Base-by-base conservation (phyloP, 2,113 vertebrate species). In the Amazona guildingii region DNA sequence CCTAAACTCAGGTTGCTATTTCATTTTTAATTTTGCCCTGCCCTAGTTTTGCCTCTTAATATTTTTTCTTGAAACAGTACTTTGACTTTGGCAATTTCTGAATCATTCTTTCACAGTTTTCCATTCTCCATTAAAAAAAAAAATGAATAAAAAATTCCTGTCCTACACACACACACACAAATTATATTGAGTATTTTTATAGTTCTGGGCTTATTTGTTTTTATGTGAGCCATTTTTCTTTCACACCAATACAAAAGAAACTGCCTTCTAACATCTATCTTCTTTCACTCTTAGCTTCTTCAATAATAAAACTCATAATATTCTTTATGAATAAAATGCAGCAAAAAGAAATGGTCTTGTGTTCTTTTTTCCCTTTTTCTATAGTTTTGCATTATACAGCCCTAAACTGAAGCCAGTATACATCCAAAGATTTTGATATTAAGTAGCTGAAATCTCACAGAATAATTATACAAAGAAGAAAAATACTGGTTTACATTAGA, bases 171-270 rank as follows among this genome's bases (percentile, higher is more conserved):
- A 20, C 4, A 57, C 4, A 20, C 5, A 55, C 5, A 57, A 86
- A 77, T 82, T 83, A 66, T 91, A 91, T 73, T 88, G 68, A 87
- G 29, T 86, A 90, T 79, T 95, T 94, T 91, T 81, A 81, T 54
- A 94, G 76, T 81, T 86, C 21, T 27, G 39, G 61, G 89, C 46
- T 84, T 94, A 94, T 74, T 83, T 75, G 64, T 13, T 94, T 70
- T 93, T 64, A 39, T 57, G 70, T 54, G 80, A 90, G 61, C 43
- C 57, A 94, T 91, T 95, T 92, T 89, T 89, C 89, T 96, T 81
- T 75, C 63, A 64, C 17, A 54, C 13, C 83, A 94, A 61, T 92
- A 49, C 39, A 92, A 90, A 51, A 94, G 23, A 12, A 82, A 24
- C 23, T 95, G 61, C 52, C n/a, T 81, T 93, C 51, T 88, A 86